Conservation (phyloP, 2,888 invertebrate genomes). For the Eurois occulta region DNA sequence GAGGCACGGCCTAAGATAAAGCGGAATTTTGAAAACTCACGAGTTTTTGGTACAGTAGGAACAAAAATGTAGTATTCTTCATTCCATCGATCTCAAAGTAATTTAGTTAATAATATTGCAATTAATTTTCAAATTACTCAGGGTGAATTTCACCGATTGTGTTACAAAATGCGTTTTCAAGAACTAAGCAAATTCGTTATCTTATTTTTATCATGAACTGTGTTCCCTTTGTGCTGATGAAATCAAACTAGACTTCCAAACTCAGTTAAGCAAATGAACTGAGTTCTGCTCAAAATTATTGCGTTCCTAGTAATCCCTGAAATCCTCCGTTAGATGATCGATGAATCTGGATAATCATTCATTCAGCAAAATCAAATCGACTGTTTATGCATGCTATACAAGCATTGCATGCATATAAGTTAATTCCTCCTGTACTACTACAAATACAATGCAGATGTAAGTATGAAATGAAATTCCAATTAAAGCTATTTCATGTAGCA, state of each 20-base stretch:
- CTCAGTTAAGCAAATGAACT: not conserved
- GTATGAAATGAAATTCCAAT: not conserved
- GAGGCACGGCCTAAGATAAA: not conserved
- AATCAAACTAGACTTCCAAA: not conserved
- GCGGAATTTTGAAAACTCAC: not conserved
- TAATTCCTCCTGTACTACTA: not conserved
- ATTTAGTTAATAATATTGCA: not conserved
- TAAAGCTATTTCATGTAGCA: not conserved
- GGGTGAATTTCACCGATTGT: not conserved
- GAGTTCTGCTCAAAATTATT: not conserved
- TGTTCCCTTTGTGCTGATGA: not conserved
- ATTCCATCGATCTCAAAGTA: not conserved
- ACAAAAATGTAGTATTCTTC: not conserved
- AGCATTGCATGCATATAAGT: not conserved
- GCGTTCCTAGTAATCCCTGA: not conserved
- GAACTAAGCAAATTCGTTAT: not conserved
- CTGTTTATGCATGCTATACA: not conserved
- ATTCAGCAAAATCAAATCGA: not conserved
- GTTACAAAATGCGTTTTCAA: not conserved
- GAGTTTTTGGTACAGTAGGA: not conserved
- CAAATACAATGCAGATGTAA: not conserved
- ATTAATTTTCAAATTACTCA: not conserved
- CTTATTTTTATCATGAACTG: not conserved
- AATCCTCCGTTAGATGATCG: not conserved
- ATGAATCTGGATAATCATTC: not conserved